Evolutionary conservation across 1,140 invertebrate genomes (phyloP), one percentile per base, ranked within the genome.

Genomic region (Stegodyphus mimosarum): DNA sequence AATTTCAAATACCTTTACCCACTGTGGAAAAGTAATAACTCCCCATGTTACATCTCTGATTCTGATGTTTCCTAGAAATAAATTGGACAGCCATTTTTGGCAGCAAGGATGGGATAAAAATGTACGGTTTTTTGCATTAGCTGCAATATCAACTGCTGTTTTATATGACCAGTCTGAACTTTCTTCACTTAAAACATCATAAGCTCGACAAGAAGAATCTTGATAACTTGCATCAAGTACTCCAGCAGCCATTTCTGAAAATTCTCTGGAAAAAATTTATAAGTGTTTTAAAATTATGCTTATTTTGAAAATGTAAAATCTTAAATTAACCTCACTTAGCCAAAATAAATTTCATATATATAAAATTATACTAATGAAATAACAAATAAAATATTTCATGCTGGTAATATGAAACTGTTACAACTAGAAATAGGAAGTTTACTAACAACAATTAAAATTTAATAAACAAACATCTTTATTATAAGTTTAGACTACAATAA

Each of bases 61-160:
- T 66, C 89, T 88, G 52, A 91, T 89, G 50, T 89, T 87, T 7
- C 91, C 91, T 75, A 89, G 87, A 86, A 91, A 90, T 50, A 89
- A 87, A 53, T 89, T 89, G 0, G 89, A 90, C 13, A 91, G 87
- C 89, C 90, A 91, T 85, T 90, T 90, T 87, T 91, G 91, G 87
- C 91, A 91, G 73, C 90, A 91, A 13, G 90, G 89, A 87, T 91
- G 91, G 17, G 91, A 90, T 15, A 91, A 88, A 87, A 91, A 91
- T 17, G 76, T 86, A n/a, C 86, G 71, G 53, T 86, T 87, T 72
- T 86, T 86, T 18, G 87, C 88, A 33, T 60, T 63, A 55, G 87
- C 87, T 66, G 87, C 88, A 33, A 89, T 80, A 13, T 88, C 88
- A 6, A 89, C 88, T 11, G 87, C 88, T 15, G 87, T 88, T 72